These are phyloP conservation scores for Chrosomus eos DNA, from an alignment of 2,797 vertebrate genomes.

Conservation along the genomic window DNA sequence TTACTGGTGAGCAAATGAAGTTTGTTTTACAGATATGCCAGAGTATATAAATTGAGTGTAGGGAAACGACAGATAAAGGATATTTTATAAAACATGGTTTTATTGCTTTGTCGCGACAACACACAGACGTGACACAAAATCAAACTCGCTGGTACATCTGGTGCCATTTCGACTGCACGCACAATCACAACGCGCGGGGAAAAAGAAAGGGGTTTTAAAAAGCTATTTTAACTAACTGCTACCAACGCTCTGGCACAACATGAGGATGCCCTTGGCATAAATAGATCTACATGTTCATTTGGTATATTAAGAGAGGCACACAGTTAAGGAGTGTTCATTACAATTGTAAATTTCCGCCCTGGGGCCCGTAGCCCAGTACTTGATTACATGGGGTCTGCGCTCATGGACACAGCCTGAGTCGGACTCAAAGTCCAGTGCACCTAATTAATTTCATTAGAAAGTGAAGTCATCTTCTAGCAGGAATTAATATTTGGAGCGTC, in stretches of 20 bases:
- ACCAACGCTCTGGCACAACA: slow-evolving; percentile 83
- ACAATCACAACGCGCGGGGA: slow-evolving; percentile 76
- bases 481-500: slow-evolving; percentile 99
- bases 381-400: slow-evolving; percentile 99
- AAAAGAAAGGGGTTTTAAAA: slow-evolving; percentile 48
- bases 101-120: slow-evolving; percentile 6
- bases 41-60: slow-evolving; percentile 63
- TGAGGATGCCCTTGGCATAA: slow-evolving; percentile 89
- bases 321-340: slow-evolving; percentile 99
- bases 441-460: slow-evolving; percentile 99
- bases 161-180: slow-evolving; percentile 73
- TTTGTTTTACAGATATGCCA: slow-evolving; percentile 68
- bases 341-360: slow-evolving; percentile 99
- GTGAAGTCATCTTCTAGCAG: slow-evolving; percentile 99
- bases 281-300: slow-evolving; percentile 96
- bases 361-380: slow-evolving; percentile 90
- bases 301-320: slow-evolving; percentile 96
- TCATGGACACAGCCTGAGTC: slow-evolving; percentile 97
- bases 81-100: slow-evolving; percentile 55
- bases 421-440: slow-evolving; percentile 99
- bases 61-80: slow-evolving; percentile 55
- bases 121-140: slow-evolving; percentile 63
- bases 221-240: slow-evolving; percentile 87
- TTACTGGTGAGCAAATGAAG: slow-evolving; percentile 67
- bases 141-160: slow-evolving; percentile 70